These are phyloP conservation scores for Philereme vetulata DNA, from an alignment of 2,888 invertebrate species.

Conservation along the genomic window DNA sequence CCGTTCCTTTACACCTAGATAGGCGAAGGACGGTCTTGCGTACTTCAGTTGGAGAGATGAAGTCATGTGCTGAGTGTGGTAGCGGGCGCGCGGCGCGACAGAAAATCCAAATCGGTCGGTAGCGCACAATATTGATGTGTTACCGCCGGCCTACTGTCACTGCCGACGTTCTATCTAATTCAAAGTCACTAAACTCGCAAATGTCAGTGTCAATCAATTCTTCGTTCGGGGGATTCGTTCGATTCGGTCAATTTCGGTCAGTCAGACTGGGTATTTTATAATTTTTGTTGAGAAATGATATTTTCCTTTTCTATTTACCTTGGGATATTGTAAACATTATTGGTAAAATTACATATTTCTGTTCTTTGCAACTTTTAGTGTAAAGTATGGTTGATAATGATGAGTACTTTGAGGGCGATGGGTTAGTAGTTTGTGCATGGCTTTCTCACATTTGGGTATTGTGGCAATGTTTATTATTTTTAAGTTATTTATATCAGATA, in stretches of 20 bases:
- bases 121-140: no score
- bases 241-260: neutral
- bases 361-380: constrained; percentile 33
- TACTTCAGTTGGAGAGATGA: no score
- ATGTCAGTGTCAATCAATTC: no score
- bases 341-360: constrained; percentile 21
- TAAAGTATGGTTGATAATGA: constrained; percentile 71
- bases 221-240: no score
- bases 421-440: constrained; percentile 65
- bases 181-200: no score
- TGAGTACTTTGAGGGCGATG: constrained; percentile 78
- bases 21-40: no score
- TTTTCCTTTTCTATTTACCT: constrained; percentile 1
- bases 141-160: no score
- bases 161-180: no score
- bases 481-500: neutral
- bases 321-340: constrained; percentile 19
- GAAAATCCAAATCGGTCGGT: no score
- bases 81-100: no score
- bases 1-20: no score
- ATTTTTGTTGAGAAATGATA: constrained; percentile 10
- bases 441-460: constrained; percentile 17
- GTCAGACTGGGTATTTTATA: neutral
- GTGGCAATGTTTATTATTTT: constrained; percentile 1
- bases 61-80: no score